Percentiles rank a stretch among this genome's conserved stretches.
Evolutionary conservation across 2,113 vertebrate species (phyloP).

Genomic region (Eleginops maclovinus): DNA sequence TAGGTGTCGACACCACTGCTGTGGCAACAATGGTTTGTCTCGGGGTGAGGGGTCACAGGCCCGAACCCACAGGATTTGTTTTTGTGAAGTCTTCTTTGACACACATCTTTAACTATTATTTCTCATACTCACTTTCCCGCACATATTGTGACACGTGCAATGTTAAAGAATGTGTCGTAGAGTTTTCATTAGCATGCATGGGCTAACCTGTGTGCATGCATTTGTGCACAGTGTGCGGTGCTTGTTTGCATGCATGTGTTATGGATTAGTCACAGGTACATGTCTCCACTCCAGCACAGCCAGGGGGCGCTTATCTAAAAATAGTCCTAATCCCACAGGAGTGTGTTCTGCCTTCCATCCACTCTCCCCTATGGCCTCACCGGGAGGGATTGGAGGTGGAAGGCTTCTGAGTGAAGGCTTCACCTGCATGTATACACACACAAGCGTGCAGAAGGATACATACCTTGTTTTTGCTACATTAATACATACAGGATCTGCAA

Average conservation of each 20-base stretch:
- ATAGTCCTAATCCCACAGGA: slow-evolving; percentile 66
- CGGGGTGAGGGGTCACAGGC: slow-evolving; percentile 56
- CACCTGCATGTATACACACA: neutral
- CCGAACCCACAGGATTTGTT: neutral
- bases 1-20: slow-evolving; percentile 53
- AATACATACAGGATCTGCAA: slow-evolving; percentile 2
- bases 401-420: slow-evolving; percentile 16
- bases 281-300: slow-evolving; percentile 64
- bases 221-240: slow-evolving; percentile 32
- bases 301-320: slow-evolving; percentile 71
- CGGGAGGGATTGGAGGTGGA: slow-evolving; percentile 44
- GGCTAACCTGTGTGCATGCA: slow-evolving; percentile 2
- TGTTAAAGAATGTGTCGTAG: neutral
- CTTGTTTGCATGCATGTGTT: slow-evolving; percentile 46
- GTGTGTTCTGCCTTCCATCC: slow-evolving; percentile 52
- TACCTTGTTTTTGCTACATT: neutral
- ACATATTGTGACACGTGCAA: neutral
- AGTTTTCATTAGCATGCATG: slow-evolving; percentile 49
- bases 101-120: neutral
- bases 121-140: neutral
- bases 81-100: neutral
- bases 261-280: slow-evolving; percentile 75
- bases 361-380: slow-evolving; percentile 51
- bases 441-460: neutral
- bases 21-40: slow-evolving; percentile 54